Base-by-base conservation (phyloP, 2,113 vertebrate species). In the Stigmatopora argus region DNA sequence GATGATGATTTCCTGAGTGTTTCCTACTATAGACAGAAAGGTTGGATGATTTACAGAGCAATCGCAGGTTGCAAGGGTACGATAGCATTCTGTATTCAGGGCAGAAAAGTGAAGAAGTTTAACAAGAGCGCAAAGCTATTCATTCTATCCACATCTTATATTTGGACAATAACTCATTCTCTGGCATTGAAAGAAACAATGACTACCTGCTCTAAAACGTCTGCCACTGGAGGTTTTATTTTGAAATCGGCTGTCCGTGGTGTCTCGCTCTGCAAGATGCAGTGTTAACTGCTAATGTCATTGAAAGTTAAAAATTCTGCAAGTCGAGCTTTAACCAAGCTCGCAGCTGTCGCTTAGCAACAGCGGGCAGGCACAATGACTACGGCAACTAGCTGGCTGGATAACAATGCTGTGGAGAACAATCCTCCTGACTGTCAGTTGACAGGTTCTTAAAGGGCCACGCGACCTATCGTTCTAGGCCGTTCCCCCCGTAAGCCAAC, bases 301-400 rank as follows among this genome's bases (percentile, higher is more conserved):
- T 62, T 64, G 44, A 64, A 77, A 83, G 73, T 34, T 57, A 18
- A 70, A 70, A 81, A 70, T 35, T 7, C 67, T 72, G 74, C 52
- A 73, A 74, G 66, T 60, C 57, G n/a, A 73, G 71, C 18, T 62
- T 67, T 65, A 41, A 69, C 41, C n/a, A 21, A 26, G 55, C 60
- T 69, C 77, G 66, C 44, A 67, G 69, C 48, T 11, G 77, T 81
- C 26, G 69, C 72, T 70, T 73, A 72, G 67, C 69, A 79, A 80
- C 81, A 81, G 75, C 71, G 38, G 56, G 69, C 67, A 71, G 56
- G 69, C 67, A 71, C 72, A 82, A 65, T 59, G 64, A 79, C 59
- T n/a, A 47, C 61, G 71, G 60, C 58, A 78, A 66, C 47, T 46
- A 62, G 66, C 62, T 18, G 67, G 66, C 63, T 15, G 69, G 65